Evolutionary conservation across 1,140 invertebrate genomes (phyloP).

Genomic region (Atopsyche davidsoni): DNA sequence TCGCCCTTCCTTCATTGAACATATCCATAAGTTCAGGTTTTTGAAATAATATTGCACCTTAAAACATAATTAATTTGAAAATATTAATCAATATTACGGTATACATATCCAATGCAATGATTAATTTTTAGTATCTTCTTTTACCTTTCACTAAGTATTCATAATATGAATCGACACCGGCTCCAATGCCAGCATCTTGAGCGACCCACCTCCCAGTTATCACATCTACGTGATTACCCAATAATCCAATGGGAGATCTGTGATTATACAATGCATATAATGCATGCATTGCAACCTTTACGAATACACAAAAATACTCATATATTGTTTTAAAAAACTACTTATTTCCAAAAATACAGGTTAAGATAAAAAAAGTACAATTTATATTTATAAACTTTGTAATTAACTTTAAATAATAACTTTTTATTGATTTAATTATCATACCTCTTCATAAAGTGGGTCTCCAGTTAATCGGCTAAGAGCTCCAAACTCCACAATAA

Average conservation of each 20-base stretch:
- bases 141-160: constrained; percentile 95
- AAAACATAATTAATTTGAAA: no score
- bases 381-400: background rate
- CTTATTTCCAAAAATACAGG: background rate
- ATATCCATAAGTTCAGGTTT: constrained; percentile 85
- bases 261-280: constrained; percentile 82
- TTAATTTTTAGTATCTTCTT: background rate
- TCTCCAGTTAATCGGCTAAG: constrained; percentile 91
- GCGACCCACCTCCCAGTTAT: constrained; percentile 94
- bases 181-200: constrained; percentile 86
- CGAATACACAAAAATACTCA: constrained; percentile 26
- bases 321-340: constrained; percentile 7
- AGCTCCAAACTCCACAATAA: constrained; percentile 95
- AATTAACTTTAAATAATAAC: background rate
- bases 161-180: constrained; percentile 97
- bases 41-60: constrained; percentile 66
- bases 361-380: background rate
- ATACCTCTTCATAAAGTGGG: constrained; percentile 84
- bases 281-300: constrained; percentile 83
- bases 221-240: constrained; percentile 97
- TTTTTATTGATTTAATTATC: no score
- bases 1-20: constrained; percentile 75
- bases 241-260: constrained; percentile 80
- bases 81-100: no score
- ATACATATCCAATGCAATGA: no score